phyloP scores from a whole-genome alignment of 2,888 invertebrate species.

The Volucella zonaria region DNA sequence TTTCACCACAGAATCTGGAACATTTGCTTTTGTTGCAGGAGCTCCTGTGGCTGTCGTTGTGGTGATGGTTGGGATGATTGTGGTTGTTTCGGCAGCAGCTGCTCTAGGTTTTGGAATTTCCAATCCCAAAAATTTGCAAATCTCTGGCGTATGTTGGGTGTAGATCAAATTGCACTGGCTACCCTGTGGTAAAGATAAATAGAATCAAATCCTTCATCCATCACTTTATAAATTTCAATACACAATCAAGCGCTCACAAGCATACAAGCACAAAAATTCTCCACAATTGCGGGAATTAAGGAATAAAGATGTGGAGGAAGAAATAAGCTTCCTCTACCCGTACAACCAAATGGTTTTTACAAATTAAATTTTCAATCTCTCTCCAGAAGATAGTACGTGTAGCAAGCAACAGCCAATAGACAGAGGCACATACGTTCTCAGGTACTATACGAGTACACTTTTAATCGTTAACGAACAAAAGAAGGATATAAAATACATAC shows the following conservation, averaged over 20 bases:
- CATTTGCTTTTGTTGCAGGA: conserved; percentile 19
- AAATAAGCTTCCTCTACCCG: conserved; percentile 24
- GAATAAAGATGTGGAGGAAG: neutral
- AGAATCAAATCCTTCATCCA: conserved; percentile 48
- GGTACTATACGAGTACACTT: conserved; percentile 62
- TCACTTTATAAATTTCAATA: conserved; percentile 57
- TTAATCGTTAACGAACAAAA: conserved; percentile 62
- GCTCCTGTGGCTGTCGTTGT: neutral
- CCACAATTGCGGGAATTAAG: too few species aligned
- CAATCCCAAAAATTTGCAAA: conserved; percentile 80
- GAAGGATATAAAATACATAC: conserved; percentile 20
- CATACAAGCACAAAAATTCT: neutral
- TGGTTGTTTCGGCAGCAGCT: conserved; percentile 1
- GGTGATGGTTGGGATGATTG: neutral
- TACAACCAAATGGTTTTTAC: conserved; percentile 42
- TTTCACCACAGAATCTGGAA: conserved; percentile 25
- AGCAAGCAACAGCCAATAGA: conserved; percentile 5
- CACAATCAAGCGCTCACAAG: neutral
- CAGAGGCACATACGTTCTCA: conserved; percentile 44
- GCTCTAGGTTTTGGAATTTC: conserved; percentile 53
- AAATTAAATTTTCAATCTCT: conserved; percentile 66
- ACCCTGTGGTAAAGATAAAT: conserved; percentile 75
- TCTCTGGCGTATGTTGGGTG: conserved; percentile 80
- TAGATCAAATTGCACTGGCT: conserved; percentile 80
- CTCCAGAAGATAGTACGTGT: neutral